Evolutionary conservation across 1,140 invertebrate species (phyloP).

Genomic region (Drosophila setifemur): DNA sequence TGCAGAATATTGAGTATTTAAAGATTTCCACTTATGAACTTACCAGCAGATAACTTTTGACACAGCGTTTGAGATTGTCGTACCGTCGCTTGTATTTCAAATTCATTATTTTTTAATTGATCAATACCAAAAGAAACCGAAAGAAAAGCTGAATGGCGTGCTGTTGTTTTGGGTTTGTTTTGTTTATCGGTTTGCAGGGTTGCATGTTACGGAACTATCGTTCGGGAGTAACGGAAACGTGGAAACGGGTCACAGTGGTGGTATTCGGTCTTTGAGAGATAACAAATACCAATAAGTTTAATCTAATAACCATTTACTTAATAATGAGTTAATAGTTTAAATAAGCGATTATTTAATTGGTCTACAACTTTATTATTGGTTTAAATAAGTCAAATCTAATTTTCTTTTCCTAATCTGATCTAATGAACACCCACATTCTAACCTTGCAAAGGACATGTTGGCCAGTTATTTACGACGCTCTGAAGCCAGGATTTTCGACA

Average conservation of each 20-base stretch:
- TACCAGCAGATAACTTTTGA: slow-evolving; percentile 28
- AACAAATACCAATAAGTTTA: neutral
- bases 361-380: too few species aligned
- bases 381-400: too few species aligned
- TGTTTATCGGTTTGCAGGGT: slow-evolving; percentile 12
- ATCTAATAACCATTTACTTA: neutral
- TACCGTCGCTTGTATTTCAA: slow-evolving; percentile 25
- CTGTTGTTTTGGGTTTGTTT: slow-evolving; percentile 18
- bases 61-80: slow-evolving; percentile 13
- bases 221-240: neutral
- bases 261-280: neutral
- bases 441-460: slow-evolving; percentile 13
- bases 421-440: neutral
- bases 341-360: neutral
- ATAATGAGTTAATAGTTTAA: neutral
- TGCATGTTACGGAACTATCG: neutral
- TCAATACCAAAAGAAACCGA: slow-evolving; percentile 8
- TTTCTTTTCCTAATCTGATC: neutral
- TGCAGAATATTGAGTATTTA: neutral
- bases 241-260: neutral
- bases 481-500: slow-evolving; percentile 15
- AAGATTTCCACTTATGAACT: neutral
- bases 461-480: slow-evolving; percentile 11
- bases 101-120: slow-evolving; percentile 35
- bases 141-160: neutral